Percentiles rank a stretch among this genome's conserved stretches.
phyloP scores from a whole-genome alignment of 2,797 vertebrate species.

The Potorous gilbertii region DNA sequence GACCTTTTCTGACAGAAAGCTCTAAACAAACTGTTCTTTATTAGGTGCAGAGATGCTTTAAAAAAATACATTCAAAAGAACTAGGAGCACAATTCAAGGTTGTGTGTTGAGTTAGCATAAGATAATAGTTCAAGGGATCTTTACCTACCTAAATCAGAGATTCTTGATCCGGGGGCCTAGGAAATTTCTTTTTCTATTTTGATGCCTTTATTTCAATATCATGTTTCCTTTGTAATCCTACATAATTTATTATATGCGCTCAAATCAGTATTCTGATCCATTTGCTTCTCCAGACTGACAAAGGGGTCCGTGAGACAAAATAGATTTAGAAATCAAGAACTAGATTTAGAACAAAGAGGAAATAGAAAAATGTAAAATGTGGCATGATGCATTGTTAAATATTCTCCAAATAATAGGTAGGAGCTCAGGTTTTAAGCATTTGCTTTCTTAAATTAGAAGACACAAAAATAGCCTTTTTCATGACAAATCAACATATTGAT shows the following conservation, averaged over 20 bases:
- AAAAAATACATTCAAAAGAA: background rate
- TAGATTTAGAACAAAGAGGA: background rate
- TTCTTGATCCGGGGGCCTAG: background rate
- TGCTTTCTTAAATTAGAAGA: background rate
- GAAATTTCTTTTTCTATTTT: background rate
- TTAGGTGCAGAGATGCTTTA: background rate
- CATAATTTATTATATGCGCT: background rate
- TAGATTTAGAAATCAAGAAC: background rate
- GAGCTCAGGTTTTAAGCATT: background rate
- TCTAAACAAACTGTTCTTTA: background rate
- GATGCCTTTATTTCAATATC: background rate
- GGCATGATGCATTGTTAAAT: background rate
- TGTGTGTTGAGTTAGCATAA: background rate
- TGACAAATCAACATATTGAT: background rate
- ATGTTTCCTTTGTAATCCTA: background rate
- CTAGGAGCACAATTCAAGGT: background rate
- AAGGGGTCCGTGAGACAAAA: background rate
- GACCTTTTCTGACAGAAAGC: background rate
- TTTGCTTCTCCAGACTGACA: background rate
- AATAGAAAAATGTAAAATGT: background rate
- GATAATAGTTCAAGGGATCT: background rate
- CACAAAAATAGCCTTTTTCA: background rate
- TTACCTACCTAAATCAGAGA: background rate
- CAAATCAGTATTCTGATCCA: background rate
- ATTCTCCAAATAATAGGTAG: background rate